These are phyloP conservation scores for Dendroctonus ponderosae DNA, from an alignment of 1,140 invertebrate species.

Conservation along the genomic window DNA sequence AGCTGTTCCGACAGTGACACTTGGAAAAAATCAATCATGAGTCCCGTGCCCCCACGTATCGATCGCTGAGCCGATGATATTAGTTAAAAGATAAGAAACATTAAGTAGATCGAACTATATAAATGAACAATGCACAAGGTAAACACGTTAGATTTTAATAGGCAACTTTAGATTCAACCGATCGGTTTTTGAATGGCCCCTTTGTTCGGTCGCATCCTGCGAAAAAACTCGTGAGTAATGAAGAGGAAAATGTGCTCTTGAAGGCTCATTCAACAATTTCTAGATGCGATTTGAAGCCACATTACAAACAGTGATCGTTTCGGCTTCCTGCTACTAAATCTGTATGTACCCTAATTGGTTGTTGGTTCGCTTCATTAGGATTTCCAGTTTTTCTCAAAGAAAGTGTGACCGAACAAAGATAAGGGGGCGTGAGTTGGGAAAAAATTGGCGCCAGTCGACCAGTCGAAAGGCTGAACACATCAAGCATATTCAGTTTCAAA, in stretches of 20 bases:
- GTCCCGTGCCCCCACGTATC: conserved; percentile 25
- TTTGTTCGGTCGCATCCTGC: too few species aligned
- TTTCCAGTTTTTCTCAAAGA: conserved; percentile 6
- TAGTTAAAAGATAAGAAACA: conserved; percentile 20
- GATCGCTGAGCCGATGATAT: conserved; percentile 14
- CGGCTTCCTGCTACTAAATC: too few species aligned
- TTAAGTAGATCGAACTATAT: conserved; percentile 17
- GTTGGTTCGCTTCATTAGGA: too few species aligned
- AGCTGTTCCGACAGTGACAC: conserved; percentile 19
- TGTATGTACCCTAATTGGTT: too few species aligned
- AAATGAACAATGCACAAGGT: conserved; percentile 6
- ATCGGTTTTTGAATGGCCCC: too few species aligned
- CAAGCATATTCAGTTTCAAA: conserved; percentile 20
- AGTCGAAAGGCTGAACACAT: conserved; percentile 15
- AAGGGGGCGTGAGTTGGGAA: conserved; percentile 17
- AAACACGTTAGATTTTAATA: conserved; percentile 4
- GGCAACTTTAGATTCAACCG: not conserved
- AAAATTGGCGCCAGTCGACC: conserved; percentile 29
- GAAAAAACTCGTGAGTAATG: too few species aligned
- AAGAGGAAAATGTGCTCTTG: too few species aligned
- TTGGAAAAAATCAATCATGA: conserved; percentile 23
- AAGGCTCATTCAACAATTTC: too few species aligned
- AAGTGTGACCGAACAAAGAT: conserved; percentile 19
- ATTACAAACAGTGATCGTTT: too few species aligned
- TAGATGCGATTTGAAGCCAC: too few species aligned